These are phyloP conservation scores for Siniperca scherzeri DNA, from an alignment of 2,797 vertebrate species.

Conservation along the genomic window DNA sequence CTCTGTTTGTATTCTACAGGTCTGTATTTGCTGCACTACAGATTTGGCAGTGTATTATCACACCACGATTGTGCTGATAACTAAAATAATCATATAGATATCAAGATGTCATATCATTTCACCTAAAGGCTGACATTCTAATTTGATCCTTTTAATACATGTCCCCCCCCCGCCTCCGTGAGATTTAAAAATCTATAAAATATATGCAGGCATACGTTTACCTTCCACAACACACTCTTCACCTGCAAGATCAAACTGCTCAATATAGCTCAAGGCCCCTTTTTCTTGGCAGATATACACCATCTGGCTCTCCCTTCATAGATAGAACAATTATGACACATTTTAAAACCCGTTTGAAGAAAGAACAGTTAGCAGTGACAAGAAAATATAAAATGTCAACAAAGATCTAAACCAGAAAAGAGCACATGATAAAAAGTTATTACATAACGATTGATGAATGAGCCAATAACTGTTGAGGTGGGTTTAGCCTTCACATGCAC, in stretches of 20 bases:
- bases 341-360: slow-evolving; percentile 22
- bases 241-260: slow-evolving; percentile 2
- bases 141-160: not conserved
- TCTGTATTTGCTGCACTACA: not conserved
- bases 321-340: not conserved
- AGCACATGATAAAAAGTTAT: not conserved
- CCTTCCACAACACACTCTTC: not conserved
- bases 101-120: not conserved
- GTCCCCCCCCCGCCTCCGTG: not conserved
- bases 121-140: not conserved
- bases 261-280: not conserved
- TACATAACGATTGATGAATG: not conserved
- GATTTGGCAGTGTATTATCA: not conserved
- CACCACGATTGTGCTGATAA: not conserved
- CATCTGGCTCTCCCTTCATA: slow-evolving; percentile 4
- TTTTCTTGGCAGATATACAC: slow-evolving; percentile 34
- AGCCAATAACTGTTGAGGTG: not conserved
- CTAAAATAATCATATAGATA: not conserved
- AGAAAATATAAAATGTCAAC: not conserved
- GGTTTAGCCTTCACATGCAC: not conserved
- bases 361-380: slow-evolving; percentile 1
- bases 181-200: not conserved
- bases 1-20: not conserved
- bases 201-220: not conserved
- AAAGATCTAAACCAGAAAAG: slow-evolving; percentile 7